Base-by-base conservation (phyloP, 92 coral and sea anemone species). In the Phenganax subtilis region DNA sequence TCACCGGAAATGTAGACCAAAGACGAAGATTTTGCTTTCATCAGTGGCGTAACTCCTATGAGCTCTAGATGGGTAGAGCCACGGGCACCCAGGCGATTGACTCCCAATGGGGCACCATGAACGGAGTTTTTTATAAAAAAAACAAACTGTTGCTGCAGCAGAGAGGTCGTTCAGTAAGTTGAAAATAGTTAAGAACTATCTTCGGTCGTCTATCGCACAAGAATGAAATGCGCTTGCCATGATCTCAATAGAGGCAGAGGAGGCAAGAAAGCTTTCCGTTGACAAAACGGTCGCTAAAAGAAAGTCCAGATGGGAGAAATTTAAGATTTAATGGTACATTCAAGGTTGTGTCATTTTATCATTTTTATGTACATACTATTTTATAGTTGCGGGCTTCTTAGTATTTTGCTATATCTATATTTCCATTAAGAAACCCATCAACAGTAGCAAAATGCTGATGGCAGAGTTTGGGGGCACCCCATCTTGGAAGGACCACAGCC, bases 251-350 rank as follows among this genome's bases (percentile, higher is more conserved):
- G 75, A 30, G 54, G 17, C 16, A 70, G 75, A 70, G 54, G 75
- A 70, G 75, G 75, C 75, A 70, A 37, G 54, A 28, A 70, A 28
- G 75, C 75, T 70, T 70, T 28, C 75, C 54, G 25, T 70, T 70
- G 75, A 70, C 54, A 29, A 70, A 70, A 70, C 44, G 75, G 14
- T 70, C 25, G 55, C 75, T 70, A 54, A 70, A 16, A 62, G 2
- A 62, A 62, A 62, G 75, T 52, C 75, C 54, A 44, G 75, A n/a
- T 12, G 15, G 31, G 75, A 52, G 17, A 70, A 70, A 70, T 70
- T 70, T 29, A 70, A 70, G 54, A 70, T 70, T 70, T 70, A 70
- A 52, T 28, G 74, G 7, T 44, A 28, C 54, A 68, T 68, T 59
- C 5, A 59, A 59, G 65, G 65, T 59, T 59, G 65, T 59, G 12